Conservation (phyloP, 2,888 invertebrate species). For the Orthosia incerta region DNA sequence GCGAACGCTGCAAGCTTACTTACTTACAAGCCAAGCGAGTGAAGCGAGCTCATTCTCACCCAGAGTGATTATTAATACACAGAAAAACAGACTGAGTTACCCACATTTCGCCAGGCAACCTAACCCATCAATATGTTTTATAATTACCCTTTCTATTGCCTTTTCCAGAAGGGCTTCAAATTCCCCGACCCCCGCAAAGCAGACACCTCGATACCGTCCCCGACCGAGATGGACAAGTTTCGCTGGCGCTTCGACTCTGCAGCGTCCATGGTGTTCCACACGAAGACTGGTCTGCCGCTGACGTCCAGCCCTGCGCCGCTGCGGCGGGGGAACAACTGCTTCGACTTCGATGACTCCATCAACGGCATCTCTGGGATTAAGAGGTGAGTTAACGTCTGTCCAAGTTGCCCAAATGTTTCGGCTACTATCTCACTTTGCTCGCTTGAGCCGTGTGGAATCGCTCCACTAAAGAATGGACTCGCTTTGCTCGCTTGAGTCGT, state of each 20-base stretch:
- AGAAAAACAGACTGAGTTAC: no score
- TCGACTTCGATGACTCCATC: constrained; percentile 96
- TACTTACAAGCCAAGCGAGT: no score
- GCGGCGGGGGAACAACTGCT: constrained; percentile 94
- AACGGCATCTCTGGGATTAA: constrained; percentile 95
- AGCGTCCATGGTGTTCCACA: constrained; percentile 96
- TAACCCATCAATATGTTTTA: background rate
- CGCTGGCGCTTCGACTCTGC: constrained; percentile 94
- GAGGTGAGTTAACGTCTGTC: constrained; percentile 90
- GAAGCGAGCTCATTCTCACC: no score
- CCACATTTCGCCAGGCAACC: no score
- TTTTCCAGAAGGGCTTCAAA: constrained; percentile 68
- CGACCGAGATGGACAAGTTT: constrained; percentile 93
- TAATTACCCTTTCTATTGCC: background rate
- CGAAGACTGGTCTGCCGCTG: constrained; percentile 95
- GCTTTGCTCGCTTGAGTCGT: no score
- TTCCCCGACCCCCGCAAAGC: constrained; percentile 75
- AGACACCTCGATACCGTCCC: constrained; percentile 91
- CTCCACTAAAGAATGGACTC: no score
- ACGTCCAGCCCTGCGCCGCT: constrained; percentile 97
- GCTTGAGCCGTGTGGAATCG: no score
- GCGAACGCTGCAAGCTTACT: no score
- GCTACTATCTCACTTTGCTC: no score
- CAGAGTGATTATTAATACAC: no score
- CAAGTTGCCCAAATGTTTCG: background rate